A percentile compares a stretch with the other conserved stretches of the same genome.
Conservation (phyloP, 2,888 invertebrate species). For the Cecidostiba fungosa region DNA sequence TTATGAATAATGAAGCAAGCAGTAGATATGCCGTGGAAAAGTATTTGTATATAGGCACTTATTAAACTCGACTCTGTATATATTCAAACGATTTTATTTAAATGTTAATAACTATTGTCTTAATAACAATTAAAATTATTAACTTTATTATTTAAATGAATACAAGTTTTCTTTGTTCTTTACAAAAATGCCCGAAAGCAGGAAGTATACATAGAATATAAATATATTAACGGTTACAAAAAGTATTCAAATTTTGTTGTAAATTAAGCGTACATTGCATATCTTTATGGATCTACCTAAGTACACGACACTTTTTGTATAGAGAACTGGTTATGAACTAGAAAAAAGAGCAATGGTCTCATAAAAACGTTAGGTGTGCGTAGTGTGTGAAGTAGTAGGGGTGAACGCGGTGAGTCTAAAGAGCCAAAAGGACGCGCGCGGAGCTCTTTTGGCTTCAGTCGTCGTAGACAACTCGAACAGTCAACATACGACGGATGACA, state of each 20-base stretch:
- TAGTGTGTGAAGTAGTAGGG: conserved; percentile 44
- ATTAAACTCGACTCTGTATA: no score
- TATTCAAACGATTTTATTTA: no score
- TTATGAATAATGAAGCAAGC: no score
- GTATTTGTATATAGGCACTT: no score
- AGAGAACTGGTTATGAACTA: conserved; percentile 36
- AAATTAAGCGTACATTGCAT: background rate
- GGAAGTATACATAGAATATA: background rate
- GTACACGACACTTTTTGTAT: background rate
- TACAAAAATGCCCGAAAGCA: background rate
- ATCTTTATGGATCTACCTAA: conserved; percentile 12
- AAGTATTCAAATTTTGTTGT: background rate
- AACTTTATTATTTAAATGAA: background rate
- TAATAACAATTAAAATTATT: no score
- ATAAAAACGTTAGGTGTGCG: conserved; percentile 36
- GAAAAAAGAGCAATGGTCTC: conserved; percentile 47
- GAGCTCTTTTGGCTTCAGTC: conserved; percentile 58
- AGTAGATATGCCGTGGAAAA: no score
- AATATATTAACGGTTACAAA: background rate
- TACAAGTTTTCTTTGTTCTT: background rate
- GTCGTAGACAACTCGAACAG: conserved; percentile 47
- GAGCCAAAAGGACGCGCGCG: conserved; percentile 49
- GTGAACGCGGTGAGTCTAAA: conserved; percentile 40
- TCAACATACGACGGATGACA: conserved; percentile 58
- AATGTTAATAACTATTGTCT: no score